A percentile compares a stretch with the other conserved stretches of the same genome.
Conservation (phyloP, 2,888 invertebrate species). For the Stenurella melanura region DNA sequence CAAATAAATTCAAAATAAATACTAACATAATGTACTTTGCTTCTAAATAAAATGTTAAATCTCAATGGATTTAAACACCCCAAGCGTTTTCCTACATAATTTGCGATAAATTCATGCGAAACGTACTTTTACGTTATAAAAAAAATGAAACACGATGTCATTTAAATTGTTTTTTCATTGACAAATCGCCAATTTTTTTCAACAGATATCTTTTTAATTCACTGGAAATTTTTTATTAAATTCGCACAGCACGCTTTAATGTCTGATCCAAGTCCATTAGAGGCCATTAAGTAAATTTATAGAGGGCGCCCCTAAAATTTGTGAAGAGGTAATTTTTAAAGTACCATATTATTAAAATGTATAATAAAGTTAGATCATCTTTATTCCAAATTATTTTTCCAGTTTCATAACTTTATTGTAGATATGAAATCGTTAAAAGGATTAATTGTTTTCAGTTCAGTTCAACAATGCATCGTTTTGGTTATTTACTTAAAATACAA, state of each 20-base stretch:
- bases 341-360: background rate
- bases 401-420: too few species aligned
- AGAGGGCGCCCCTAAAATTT: background rate
- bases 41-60: background rate
- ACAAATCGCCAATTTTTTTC: constrained; percentile 2
- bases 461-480: too few species aligned
- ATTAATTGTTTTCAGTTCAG: too few species aligned
- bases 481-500: too few species aligned
- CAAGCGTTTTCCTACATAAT: background rate
- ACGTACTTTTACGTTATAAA: background rate
- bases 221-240: background rate
- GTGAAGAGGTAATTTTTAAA: constrained; percentile 1
- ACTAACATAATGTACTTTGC: too few species aligned
- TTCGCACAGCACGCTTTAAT: constrained; percentile 7
- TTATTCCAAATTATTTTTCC: background rate
- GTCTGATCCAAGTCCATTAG: constrained; percentile 6
- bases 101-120: background rate
- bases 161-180: constrained; percentile 6
- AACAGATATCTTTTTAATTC: background rate
- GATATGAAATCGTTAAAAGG: too few species aligned
- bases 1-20: too few species aligned
- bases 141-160: background rate
- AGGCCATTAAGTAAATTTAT: constrained; percentile 7
- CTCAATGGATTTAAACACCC: background rate
- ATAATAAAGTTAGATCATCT: background rate